Evolutionary conservation across 1,140 invertebrate genomes (phyloP), one percentile per base, ranked within the genome.

Genomic region (Aphidius gifuensis): DNA sequence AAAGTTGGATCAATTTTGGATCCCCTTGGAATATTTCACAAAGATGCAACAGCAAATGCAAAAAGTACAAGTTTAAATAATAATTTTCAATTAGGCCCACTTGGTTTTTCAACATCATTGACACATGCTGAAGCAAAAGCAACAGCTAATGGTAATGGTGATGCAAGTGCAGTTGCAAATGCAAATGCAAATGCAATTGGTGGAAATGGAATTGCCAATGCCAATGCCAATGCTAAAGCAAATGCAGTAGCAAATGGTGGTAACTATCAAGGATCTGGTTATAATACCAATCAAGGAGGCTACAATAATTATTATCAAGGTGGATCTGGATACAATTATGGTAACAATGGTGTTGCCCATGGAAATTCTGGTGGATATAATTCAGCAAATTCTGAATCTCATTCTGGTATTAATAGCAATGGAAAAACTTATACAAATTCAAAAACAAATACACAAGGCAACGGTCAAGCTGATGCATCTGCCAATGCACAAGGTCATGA

Each of bases 1-100:
- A 21, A 38, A n/a, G 49, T 61, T 5, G 50, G 50, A 6, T 32
- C 57, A 42, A n/a, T 71, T 8, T 46, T 75, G 60, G 73, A 77
- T 9, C 74, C 74, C 0, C 56, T 76, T 3, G 71, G 72, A 8
- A 16, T 77, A 0, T 71, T 77, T 6, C 56, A 65, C 0, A 61
- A 60, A 11, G 43, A 44, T 44, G 62, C 64, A 0, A 45, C 32
- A 4, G 69, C 68, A 6, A 66, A 65, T 5, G 53, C 72, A 4
- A 56, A 38, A 50, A 54, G 8, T 56, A 66, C 1, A 40, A 16
- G 58, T 9, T 6, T 70, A 1, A 58, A 57, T 8, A 64, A 56
- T 7, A 66, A 53, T 16, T 54, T 78, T 0, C 67, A 73, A 16
- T 6, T 76, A 4, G 76, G 76, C 0, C 71, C 69, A 5, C 47